phyloP scores from a whole-genome alignment of 2,113 vertebrate genomes.

The Baryphthengus martii region DNA sequence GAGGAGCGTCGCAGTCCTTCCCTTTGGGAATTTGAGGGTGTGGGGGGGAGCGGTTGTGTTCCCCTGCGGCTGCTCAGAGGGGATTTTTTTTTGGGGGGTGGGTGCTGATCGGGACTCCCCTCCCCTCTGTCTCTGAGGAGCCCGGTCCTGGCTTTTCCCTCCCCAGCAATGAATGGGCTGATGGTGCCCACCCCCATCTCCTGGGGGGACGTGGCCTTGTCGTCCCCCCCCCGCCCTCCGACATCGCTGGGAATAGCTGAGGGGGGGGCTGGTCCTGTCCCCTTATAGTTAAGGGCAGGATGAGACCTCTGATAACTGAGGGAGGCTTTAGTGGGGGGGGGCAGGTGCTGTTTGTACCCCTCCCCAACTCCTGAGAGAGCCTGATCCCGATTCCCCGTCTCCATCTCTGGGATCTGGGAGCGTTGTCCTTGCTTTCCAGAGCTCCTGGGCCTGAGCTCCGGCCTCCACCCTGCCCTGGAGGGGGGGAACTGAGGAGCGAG shows the following conservation, averaged over 20 bases:
- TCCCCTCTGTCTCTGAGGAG: neutral
- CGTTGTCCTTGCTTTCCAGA: too few species aligned
- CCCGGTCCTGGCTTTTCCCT: neutral
- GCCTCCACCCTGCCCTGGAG: neutral
- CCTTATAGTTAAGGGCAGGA: too few species aligned
- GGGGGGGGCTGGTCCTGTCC: neutral
- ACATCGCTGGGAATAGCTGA: neutral
- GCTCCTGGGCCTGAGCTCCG: neutral
- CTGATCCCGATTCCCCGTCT: too few species aligned
- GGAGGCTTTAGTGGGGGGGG: neutral
- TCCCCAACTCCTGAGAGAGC: neutral
- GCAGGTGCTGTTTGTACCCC: fast-evolving
- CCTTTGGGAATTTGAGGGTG: neutral
- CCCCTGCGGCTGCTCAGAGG: neutral
- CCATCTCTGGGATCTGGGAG: neutral
- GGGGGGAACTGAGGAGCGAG: neutral
- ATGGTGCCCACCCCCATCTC: neutral
- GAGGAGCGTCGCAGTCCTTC: fast-evolving
- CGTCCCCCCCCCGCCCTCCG: fast-evolving
- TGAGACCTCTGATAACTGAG: neutral
- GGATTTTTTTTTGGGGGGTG: too few species aligned
- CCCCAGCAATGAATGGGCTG: neutral
- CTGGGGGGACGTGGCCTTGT: too few species aligned
- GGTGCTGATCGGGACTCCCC: neutral
- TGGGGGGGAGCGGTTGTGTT: too few species aligned